A percentile compares a stretch with the other conserved stretches of the same genome.
phyloP scores from a whole-genome alignment of 2,888 invertebrate species.

The Byasa hedistus region DNA sequence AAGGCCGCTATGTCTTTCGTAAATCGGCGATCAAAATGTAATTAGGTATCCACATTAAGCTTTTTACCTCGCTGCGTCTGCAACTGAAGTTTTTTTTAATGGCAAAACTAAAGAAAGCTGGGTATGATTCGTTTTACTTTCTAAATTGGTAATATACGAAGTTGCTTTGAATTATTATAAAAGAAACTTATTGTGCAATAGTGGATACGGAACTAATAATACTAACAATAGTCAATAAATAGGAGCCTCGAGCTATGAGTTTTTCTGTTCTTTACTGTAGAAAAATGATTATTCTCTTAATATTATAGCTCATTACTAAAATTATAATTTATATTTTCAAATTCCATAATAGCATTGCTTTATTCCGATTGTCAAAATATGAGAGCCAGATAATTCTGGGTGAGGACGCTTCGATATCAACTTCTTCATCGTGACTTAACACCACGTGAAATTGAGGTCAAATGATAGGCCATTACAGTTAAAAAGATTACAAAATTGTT shows the following conservation, averaged over 20 bases:
- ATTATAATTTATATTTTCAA: too few species aligned
- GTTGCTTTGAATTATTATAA: conserved; percentile 13
- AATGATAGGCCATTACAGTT: too few species aligned
- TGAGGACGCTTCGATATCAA: too few species aligned
- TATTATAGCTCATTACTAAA: too few species aligned
- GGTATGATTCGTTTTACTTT: conserved; percentile 25
- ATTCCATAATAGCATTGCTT: too few species aligned
- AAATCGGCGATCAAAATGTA: conserved; percentile 22
- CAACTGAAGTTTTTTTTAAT: conserved; percentile 7
- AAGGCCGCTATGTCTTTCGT: conserved; percentile 5
- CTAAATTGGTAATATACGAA: conserved; percentile 15
- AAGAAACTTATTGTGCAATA: conserved; percentile 1
- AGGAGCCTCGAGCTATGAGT: not conserved
- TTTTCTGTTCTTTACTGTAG: too few species aligned
- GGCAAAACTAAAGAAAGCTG: conserved; percentile 23
- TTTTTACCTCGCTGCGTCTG: conserved; percentile 22
- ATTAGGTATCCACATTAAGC: conserved; percentile 24
- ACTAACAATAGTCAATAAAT: not conserved
- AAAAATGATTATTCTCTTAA: too few species aligned
- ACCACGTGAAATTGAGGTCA: too few species aligned
- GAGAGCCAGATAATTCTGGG: too few species aligned
- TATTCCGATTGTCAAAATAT: too few species aligned
- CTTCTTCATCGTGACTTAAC: too few species aligned
- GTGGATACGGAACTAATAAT: not conserved
- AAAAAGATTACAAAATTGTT: not conserved